Evolutionary conservation across 2,113 vertebrate species (phyloP).

Genomic region (Phrynocephalus versicolor): DNA sequence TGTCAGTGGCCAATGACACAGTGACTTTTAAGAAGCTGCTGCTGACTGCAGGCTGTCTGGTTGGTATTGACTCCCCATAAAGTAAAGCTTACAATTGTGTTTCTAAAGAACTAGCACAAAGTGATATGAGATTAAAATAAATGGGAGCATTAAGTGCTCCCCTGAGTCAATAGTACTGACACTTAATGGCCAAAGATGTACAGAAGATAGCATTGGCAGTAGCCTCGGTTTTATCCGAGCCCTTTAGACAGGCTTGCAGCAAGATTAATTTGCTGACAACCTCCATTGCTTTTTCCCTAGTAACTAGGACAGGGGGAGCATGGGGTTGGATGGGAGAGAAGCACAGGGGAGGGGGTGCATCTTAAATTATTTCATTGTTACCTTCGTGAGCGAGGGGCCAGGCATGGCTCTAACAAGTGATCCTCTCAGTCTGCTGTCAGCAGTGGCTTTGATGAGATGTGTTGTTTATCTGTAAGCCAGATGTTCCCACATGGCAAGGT

Average conservation of each 20-base stretch:
- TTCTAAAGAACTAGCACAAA: slow-evolving; percentile 63
- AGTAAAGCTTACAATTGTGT: slow-evolving; percentile 57
- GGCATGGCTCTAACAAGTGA: background rate
- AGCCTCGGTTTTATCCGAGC: slow-evolving; percentile 37
- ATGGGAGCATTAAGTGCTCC: slow-evolving; percentile 60
- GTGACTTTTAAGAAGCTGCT: slow-evolving; percentile 48
- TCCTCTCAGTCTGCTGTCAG: background rate
- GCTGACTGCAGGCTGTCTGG: slow-evolving; percentile 50
- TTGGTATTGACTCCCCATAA: slow-evolving; percentile 64
- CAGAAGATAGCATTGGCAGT: slow-evolving; percentile 43
- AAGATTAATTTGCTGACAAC: slow-evolving; percentile 36
- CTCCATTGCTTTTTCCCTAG: slow-evolving; percentile 26
- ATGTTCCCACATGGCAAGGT: slow-evolving; percentile 33
- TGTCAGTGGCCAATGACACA: background rate
- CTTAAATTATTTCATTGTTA: slow-evolving; percentile 42
- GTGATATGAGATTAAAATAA: slow-evolving; percentile 66
- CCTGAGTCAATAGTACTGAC: slow-evolving; percentile 44
- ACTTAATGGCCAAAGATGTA: slow-evolving; percentile 57
- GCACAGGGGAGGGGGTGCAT: background rate
- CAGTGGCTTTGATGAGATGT: background rate
- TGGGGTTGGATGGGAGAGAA: background rate
- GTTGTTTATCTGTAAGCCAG: background rate
- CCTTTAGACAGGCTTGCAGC: slow-evolving; percentile 35
- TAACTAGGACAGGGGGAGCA: slow-evolving; percentile 6
- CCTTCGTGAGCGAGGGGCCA: background rate